Evolutionary conservation across 2,888 invertebrate genomes (phyloP), one percentile per base, ranked within the genome.

Genomic region (Ischnura elegans): DNA sequence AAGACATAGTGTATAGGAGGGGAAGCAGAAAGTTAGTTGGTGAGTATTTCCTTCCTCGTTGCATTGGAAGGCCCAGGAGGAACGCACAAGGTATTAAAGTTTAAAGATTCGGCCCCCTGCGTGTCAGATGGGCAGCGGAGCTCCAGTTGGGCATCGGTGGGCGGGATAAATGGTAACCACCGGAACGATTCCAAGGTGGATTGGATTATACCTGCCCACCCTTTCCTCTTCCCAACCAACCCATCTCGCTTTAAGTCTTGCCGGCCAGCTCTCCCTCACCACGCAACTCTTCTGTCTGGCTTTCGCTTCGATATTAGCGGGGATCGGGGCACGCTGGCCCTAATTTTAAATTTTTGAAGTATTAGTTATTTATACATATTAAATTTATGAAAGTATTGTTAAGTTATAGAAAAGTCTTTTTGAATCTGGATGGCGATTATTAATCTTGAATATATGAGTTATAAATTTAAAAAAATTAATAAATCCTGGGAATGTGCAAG

Each of bases 91-190:
- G 55, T 66, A 55, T 90, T 55, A 61, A 90, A 42, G 90, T 55
- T 51, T 90, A 51, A 36, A 51, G 43, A 13, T 43, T n/a, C 45
- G 43, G 25, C 42, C 8, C 87, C 61, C 55, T 55, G 25, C 43
- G 90, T 90, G 90, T 90, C 90, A 90, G 90, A 29, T 90, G 90
- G 90, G 90, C 61, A 61, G 90, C 90, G 90, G 61, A 66, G n/a
- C 87, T 36, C 51, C 36, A 51, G 51, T 87, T 51, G 51, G 43
- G 87, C 46, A 16, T 21, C 25, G 43, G 86, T 86, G 86, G 86
- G 86, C 86, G 43, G 86, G 46, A 25, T 43, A 51, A 46, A 46
- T 86, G 86, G 43, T 45, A 86, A 86, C 86, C 86, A 19, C 86
- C 86, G 86, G 46, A 46, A 43, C 86, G 86, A 43, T 90, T 47